Evolutionary conservation across 1,140 invertebrate genomes (phyloP).

Genomic region (Drosophila gunungcola): DNA sequence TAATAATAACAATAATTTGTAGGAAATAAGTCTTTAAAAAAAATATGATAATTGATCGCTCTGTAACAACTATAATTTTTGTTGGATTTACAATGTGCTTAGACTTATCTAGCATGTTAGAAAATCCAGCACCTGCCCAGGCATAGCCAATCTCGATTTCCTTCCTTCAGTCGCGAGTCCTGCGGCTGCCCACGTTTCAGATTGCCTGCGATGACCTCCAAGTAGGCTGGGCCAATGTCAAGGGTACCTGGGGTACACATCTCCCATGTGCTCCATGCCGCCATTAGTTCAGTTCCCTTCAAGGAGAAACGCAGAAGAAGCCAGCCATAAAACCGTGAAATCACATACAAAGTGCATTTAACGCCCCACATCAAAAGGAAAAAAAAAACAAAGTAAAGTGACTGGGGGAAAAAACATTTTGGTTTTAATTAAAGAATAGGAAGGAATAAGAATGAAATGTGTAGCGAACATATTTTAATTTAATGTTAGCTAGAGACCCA

Average conservation of each 20-base stretch:
- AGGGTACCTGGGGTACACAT: constrained; percentile 43
- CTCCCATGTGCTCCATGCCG: constrained; percentile 18
- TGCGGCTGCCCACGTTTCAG: neutral
- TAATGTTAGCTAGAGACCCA: constrained; percentile 59
- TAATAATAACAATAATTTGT: too few relatives aligned
- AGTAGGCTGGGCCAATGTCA: constrained; percentile 47
- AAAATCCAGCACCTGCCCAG: constrained; percentile 15
- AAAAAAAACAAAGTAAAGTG: constrained; percentile 14
- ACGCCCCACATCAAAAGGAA: constrained; percentile 44
- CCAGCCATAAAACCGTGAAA: constrained; percentile 74
- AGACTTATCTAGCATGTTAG: neutral
- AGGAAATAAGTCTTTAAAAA: too few relatives aligned
- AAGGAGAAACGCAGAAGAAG: constrained; percentile 27
- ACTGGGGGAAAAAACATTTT: constrained; percentile 61
- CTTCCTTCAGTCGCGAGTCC: neutral
- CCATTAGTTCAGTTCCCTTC: constrained; percentile 47
- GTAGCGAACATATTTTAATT: constrained; percentile 73
- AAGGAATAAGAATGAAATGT: constrained; percentile 45
- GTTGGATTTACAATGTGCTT: too few relatives aligned
- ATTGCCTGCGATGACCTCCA: constrained; percentile 51
- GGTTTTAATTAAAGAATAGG: constrained; percentile 74
- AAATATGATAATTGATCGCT: too few relatives aligned
- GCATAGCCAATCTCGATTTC: constrained; percentile 13
- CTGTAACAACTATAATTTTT: too few relatives aligned
- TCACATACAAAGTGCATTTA: constrained; percentile 81